Evolutionary conservation across 2,797 vertebrate genomes (phyloP).

Genomic region (Malacoraja senta): DNA sequence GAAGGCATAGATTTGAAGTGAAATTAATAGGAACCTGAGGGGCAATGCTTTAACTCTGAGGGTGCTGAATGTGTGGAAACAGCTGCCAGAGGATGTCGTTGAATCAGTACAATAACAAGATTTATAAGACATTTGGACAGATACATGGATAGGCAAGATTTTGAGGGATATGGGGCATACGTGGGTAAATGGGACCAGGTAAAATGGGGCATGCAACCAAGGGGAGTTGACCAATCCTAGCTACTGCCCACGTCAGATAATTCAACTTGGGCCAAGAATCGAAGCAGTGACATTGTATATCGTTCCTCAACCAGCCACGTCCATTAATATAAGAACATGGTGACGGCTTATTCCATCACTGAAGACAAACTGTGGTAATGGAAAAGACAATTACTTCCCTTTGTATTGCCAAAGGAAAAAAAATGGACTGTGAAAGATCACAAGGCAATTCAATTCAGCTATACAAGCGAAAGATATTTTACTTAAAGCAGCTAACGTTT

Average conservation of each 20-base stretch:
- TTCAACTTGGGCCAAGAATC: background rate
- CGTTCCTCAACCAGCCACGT: background rate
- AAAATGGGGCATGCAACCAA: too few species aligned
- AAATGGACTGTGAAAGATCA: background rate
- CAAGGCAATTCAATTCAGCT: background rate
- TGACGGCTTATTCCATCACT: conserved; percentile 10
- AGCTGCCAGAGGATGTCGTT: too few species aligned
- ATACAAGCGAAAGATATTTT: background rate
- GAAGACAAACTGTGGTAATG: background rate
- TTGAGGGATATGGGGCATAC: too few species aligned
- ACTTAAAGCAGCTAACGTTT: background rate
- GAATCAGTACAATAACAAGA: too few species aligned
- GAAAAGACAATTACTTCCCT: background rate
- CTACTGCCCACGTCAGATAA: background rate
- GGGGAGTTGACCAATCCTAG: background rate
- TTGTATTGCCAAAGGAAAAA: background rate
- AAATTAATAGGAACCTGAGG: too few species aligned
- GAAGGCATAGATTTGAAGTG: too few species aligned
- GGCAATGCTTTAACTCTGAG: too few species aligned
- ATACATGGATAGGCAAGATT: too few species aligned
- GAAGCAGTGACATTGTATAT: background rate
- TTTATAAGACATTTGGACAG: too few species aligned
- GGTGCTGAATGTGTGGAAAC: too few species aligned
- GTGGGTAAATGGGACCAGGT: too few species aligned
- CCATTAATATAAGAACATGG: background rate